phyloP scores from a whole-genome alignment of 2,113 vertebrate species.

The Gobiocypris rarus region DNA sequence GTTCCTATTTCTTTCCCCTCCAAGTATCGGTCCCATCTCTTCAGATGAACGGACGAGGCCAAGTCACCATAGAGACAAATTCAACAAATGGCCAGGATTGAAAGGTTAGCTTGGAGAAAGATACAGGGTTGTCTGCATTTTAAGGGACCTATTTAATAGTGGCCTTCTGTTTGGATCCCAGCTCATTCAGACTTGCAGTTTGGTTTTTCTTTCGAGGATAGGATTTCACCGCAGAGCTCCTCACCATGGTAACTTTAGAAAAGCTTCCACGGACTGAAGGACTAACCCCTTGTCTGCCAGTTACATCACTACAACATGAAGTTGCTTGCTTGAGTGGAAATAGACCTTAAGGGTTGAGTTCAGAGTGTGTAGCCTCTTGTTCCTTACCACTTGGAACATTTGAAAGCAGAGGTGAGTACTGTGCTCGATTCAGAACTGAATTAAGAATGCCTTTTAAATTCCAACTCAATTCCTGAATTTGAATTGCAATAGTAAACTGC shows the following conservation, averaged over 20 bases:
- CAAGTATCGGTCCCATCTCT: conserved; percentile 55
- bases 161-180: conserved; percentile 7
- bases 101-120: conserved; percentile 63
- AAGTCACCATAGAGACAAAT: conserved; percentile 66
- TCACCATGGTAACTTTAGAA: conserved; percentile 49
- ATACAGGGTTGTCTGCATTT: conserved; percentile 23
- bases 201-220: conserved; percentile 39
- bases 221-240: conserved; percentile 21
- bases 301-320: conserved; percentile 30
- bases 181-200: conserved; percentile 18
- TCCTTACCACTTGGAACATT: conserved; percentile 13
- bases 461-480: neutral
- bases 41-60: conserved; percentile 52
- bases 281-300: conserved; percentile 19
- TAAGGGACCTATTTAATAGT: conserved; percentile 16
- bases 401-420: neutral
- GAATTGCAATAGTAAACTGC: neutral
- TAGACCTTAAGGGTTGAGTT: conserved; percentile 34
- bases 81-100: conserved; percentile 62
- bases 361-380: conserved; percentile 11
- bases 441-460: neutral
- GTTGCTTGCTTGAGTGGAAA: conserved; percentile 36
- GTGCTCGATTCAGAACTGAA: neutral
- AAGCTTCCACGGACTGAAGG: conserved; percentile 16
- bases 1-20: conserved; percentile 38